Evolutionary conservation across 2,888 invertebrate genomes (phyloP), one percentile per base, ranked within the genome.

Genomic region (Rosalia funebris): DNA sequence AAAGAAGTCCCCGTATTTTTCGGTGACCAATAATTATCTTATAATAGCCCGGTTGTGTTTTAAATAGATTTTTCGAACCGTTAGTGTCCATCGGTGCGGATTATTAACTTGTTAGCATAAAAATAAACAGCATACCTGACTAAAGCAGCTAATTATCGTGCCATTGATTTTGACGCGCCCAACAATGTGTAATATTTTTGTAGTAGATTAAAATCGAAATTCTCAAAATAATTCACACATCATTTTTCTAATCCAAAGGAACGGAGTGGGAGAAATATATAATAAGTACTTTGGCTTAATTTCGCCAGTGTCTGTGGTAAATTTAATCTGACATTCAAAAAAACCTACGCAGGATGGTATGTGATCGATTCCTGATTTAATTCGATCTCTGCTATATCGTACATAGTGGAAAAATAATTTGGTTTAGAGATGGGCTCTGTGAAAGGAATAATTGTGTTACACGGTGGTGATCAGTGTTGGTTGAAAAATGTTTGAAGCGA

Each of bases 241-340:
- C 63, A 62, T 66, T 66, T 66, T 66, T 66, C 66, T 61, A 46
- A 52, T 57, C 46, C 31, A 61, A 57, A 53, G 48, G 41, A 34
- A 9, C 14, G 47, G 55, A 62, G 67, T 68, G 65, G 71, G 69
- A 66, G 70, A 64, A 66, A 65, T 70, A 70, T 70, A 70, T 65
- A 66, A 65, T 63, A 46, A 31, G 57, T 47, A 62, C 65, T 65
- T 69, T 61, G 57, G 55, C 56, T 44, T 45, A 50, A 62, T 56
- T 59, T 50, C 46, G 62, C 50, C 65, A 70, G 69, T 69, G 66
- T 69, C 60, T 53, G 39, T 55, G 62, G 67, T 65, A 65, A 54
- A 54, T 69, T 57, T 64, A 53, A 57, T 34, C 52, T 54, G 58
- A 46, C 60, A 63, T 63, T 57, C 63, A 58, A 59, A 62, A 65